A percentile compares a stretch with the other conserved stretches of the same genome.
phyloP scores from a whole-genome alignment of 2,797 vertebrate species.

The Zalophus californianus region DNA sequence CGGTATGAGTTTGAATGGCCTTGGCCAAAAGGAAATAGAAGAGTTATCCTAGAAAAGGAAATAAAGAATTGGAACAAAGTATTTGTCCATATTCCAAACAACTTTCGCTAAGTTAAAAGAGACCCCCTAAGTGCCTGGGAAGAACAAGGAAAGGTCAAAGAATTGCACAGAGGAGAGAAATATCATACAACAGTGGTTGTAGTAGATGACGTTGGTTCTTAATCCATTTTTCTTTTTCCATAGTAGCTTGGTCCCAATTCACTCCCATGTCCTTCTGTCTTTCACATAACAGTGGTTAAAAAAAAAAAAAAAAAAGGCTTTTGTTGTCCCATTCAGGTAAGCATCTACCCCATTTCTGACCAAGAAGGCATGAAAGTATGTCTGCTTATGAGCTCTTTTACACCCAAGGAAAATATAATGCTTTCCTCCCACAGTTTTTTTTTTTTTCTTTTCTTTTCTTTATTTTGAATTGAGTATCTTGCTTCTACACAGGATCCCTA shows the following conservation, averaged over 20 bases:
- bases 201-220: no score
- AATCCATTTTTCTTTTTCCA: not conserved
- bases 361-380: not conserved
- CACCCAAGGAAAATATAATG: not conserved
- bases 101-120: not conserved
- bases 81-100: not conserved
- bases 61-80: not conserved
- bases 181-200: not conserved
- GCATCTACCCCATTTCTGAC: not conserved
- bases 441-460: not conserved
- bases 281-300: not conserved
- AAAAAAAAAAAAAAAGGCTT: not conserved
- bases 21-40: not conserved
- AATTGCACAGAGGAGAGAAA: not conserved
- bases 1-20: not conserved
- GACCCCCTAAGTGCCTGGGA: not conserved
- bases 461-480: not conserved
- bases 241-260: rapidly evolving
- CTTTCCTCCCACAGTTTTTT: not conserved
- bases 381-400: not conserved
- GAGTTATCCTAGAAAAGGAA: not conserved
- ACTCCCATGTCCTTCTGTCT: not conserved
- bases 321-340: not conserved
- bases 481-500: not conserved
- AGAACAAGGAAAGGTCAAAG: not conserved